Percentiles rank a stretch among this genome's conserved stretches.
Conservation (phyloP, 30 jellyfish, hydroid and myxozoan species). For the Mastigias papua region DNA sequence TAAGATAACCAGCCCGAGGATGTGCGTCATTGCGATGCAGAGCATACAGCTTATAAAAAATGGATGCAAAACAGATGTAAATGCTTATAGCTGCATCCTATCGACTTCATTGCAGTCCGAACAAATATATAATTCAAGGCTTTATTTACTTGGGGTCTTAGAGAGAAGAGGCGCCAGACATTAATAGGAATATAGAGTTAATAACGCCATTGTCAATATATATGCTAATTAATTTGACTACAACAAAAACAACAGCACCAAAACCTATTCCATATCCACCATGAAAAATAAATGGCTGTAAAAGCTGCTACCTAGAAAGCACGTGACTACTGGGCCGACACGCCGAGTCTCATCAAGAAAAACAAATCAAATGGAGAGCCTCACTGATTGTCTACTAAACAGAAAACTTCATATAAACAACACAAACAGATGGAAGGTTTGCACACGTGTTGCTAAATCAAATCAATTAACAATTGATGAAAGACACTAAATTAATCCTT, state of each 20-base stretch:
- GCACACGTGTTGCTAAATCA: constrained; percentile 8
- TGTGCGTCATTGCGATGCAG: background rate
- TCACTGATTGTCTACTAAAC: background rate
- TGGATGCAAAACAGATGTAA: background rate
- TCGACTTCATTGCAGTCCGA: background rate
- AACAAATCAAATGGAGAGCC: background rate
- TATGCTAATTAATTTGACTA: background rate
- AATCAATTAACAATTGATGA: background rate
- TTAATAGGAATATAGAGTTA: background rate
- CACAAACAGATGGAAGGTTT: background rate
- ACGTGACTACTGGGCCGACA: background rate
- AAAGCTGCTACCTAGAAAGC: background rate
- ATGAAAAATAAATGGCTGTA: background rate
- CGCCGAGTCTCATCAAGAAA: background rate
- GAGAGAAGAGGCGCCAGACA: background rate
- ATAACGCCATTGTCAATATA: background rate
- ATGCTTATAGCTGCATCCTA: background rate
- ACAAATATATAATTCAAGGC: background rate
- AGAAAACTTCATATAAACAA: background rate
- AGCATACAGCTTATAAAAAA: background rate
- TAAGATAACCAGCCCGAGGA: too few relatives aligned
- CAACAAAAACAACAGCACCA: background rate
- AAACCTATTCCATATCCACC: background rate
- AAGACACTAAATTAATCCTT: background rate
- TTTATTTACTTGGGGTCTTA: background rate